Percentiles rank a stretch among this genome's conserved stretches.
phyloP scores from a whole-genome alignment of 2,113 vertebrate species.

The Marmota flaviventris region DNA sequence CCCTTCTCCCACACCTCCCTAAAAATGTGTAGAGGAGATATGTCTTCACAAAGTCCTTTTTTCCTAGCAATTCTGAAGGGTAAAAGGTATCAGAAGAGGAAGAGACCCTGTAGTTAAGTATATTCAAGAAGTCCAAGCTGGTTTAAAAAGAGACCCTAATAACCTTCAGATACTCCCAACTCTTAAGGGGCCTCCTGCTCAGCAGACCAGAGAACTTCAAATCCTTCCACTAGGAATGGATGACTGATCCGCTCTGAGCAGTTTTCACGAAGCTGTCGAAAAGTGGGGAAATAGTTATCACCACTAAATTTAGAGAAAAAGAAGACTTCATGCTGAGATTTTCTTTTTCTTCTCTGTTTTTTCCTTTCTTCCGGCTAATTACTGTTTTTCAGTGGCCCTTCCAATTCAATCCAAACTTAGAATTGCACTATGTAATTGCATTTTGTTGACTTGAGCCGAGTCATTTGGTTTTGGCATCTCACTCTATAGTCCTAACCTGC shows the following conservation, averaged over 20 bases:
- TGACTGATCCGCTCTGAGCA: not conserved
- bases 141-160: not conserved
- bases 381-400: constrained; percentile 50
- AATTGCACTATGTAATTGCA: constrained; percentile 30
- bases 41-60: not conserved
- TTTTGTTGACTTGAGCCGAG: constrained; percentile 59
- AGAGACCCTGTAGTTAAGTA: not conserved
- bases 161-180: not conserved
- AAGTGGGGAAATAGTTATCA: not conserved
- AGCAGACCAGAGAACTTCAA: not conserved
- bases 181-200: not conserved
- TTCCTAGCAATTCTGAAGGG: constrained; percentile 21
- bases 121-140: not conserved
- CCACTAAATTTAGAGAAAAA: constrained; percentile 39
- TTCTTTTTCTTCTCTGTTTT: not conserved
- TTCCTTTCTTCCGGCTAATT: constrained; percentile 44
- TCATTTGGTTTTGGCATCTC: constrained; percentile 57
- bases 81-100: not conserved
- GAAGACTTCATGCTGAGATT: not conserved
- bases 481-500: constrained; percentile 46
- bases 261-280: not conserved
- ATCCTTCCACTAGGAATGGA: not conserved
- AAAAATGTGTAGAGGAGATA: not conserved
- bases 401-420: constrained; percentile 46
- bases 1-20: not conserved